phyloP scores from a whole-genome alignment of 2,113 vertebrate genomes.

The Lophochroa leadbeateri region DNA sequence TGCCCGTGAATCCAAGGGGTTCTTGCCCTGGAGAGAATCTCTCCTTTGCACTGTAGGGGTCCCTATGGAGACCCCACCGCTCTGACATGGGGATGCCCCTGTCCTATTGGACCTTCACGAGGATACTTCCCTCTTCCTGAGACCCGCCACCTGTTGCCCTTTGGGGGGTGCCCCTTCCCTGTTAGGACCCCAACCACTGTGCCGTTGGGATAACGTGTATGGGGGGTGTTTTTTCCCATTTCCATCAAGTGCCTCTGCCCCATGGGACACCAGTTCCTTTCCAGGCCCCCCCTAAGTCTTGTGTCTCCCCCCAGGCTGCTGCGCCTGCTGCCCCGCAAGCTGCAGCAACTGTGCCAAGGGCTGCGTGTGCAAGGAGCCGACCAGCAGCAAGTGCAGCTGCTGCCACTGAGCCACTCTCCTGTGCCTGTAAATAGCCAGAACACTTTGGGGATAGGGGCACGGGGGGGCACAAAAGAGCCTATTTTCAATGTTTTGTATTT shows the following conservation, averaged over 20 bases:
- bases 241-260: not conserved
- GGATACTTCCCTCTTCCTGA: not conserved
- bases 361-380: slow-evolving; percentile 87
- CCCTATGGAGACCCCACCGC: accelerated
- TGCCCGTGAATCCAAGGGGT: not conserved
- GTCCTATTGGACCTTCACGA: not conserved
- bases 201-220: not conserved
- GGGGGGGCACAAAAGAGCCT: not conserved
- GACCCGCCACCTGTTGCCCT: accelerated
- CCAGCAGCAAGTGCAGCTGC: slow-evolving; percentile 83
- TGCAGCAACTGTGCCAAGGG: slow-evolving; percentile 91
- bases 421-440: slow-evolving; percentile 37
- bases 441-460: not conserved
- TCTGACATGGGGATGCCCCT: not conserved
- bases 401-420: slow-evolving; percentile 57
- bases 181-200: not conserved
- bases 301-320: slow-evolving; percentile 80
- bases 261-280: not conserved
- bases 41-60: not conserved
- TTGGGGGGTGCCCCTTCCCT: not conserved
- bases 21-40: not conserved
- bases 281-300: not conserved
- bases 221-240: not conserved
- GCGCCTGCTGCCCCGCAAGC: slow-evolving; percentile 85
- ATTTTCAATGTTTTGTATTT: not conserved